A percentile compares a stretch with the other conserved stretches of the same genome.
These are phyloP conservation scores for Julus scanicus DNA, from an alignment of 2,888 invertebrate species.

Conservation along the genomic window DNA sequence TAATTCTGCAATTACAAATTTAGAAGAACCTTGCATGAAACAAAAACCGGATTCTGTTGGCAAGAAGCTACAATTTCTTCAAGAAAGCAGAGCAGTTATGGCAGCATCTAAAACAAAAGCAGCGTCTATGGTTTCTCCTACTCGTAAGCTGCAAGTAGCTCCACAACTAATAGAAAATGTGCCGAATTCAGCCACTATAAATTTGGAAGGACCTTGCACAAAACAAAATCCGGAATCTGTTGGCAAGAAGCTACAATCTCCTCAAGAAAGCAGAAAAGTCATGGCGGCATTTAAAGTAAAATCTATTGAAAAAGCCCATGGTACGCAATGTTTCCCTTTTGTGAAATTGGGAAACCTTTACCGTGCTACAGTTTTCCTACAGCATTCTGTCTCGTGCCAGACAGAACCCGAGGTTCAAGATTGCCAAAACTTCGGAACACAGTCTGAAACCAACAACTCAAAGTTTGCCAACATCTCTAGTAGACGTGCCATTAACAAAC, in stretches of 20 bases:
- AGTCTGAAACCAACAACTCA: background rate
- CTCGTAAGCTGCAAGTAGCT: background rate
- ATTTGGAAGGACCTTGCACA: background rate
- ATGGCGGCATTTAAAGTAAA: background rate
- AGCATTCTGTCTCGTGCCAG: background rate
- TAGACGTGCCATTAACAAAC: background rate
- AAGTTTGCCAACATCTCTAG: background rate
- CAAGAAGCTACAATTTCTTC: too few species aligned
- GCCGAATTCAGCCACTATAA: background rate
- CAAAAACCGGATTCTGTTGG: background rate
- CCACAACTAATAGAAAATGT: background rate
- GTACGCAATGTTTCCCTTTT: background rate
- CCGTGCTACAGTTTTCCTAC: background rate
- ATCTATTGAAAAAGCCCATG: background rate
- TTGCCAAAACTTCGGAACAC: background rate
- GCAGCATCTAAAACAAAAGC: background rate
- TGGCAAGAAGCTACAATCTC: too few species aligned
- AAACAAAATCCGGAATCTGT: background rate
- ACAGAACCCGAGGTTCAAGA: background rate
- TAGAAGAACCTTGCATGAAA: background rate
- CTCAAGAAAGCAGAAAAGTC: background rate
- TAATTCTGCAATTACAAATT: background rate
- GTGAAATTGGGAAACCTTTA: slow-evolving; percentile 20
- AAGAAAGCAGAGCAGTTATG: background rate
- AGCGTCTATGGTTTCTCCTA: background rate